Evolutionary conservation across 1,140 invertebrate genomes (phyloP), one percentile per base, ranked within the genome.

Genomic region (Ooceraea biroi): DNA sequence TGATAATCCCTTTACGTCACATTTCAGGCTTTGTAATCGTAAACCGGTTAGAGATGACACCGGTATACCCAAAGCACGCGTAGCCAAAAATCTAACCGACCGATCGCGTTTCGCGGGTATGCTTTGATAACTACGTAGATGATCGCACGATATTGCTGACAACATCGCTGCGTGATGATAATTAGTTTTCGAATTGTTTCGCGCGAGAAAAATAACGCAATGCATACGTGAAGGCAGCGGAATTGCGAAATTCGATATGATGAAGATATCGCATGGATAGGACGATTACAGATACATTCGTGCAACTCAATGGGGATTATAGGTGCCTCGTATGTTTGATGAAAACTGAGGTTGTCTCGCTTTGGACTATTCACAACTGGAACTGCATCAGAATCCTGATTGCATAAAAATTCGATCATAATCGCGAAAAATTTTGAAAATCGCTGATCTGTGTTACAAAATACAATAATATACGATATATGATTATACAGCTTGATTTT

Each of bases 1-100:
- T 77, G 69, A 80, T 91, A 84, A 90, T 88, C 86, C 84, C 72
- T 76, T 84, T 83, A 63, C 74, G 65, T 72, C 78, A 68, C 19
- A 76, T 66, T 84, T 50, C 68, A 30, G 65, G 83, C 86, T 89
- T 91, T 90, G 91, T 89, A 88, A 90, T 83, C n/a, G 44, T 55
- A 55, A 57, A 87, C 65, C 57, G 12, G 14, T 17, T 71, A 52
- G 12, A 76, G 19, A n/a, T 3, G 3, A 1, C 5, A 17, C 14
- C 48, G 22, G 25, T 12, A 1, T 36, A 61, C 55, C n/a, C n/a
- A n/a, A 11, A 69, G 30, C 1, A 36, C 12, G 7, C 27, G 66
- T 55, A 3, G 27, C 19, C 58, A 30, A 63, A 78, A 84, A 80
- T n/a, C 12, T 44, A 69, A 11, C 69, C 25, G 30, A 11, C 22